phyloP scores from a whole-genome alignment of 2,888 invertebrate genomes.

The Acronicta aceris region DNA sequence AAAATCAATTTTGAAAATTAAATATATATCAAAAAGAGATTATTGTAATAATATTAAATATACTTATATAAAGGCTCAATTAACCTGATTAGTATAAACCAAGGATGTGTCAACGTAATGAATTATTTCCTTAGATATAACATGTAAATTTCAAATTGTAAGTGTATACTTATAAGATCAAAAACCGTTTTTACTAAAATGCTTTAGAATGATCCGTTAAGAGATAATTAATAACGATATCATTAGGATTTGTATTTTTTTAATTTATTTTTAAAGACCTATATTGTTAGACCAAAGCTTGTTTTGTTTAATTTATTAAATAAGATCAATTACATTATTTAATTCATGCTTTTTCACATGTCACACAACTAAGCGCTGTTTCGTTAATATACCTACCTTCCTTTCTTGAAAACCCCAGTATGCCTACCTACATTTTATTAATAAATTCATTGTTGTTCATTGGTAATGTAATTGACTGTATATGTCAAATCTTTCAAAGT shows the following conservation, averaged over 20 bases:
- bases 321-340: slow-evolving; percentile 31
- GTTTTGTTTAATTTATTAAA: slow-evolving; percentile 71
- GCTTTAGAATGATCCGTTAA: slow-evolving; percentile 44
- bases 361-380: too few species aligned
- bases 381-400: too few species aligned
- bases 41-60: slow-evolving; percentile 33
- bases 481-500: slow-evolving; percentile 2
- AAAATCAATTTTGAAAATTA: slow-evolving; percentile 24
- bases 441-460: slow-evolving; percentile 21
- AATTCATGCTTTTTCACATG: slow-evolving; percentile 15
- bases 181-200: slow-evolving; percentile 36
- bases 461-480: slow-evolving; percentile 38
- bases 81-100: slow-evolving; percentile 56
- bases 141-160: slow-evolving; percentile 55
- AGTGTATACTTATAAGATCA: slow-evolving; percentile 44
- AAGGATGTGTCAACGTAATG: slow-evolving; percentile 61
- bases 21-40: slow-evolving; percentile 36
- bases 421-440: background rate
- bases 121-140: slow-evolving; percentile 56
- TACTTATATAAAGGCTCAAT: slow-evolving; percentile 57
- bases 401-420: background rate
- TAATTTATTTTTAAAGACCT: slow-evolving; percentile 60
- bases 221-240: slow-evolving; percentile 41
- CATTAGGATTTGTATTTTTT: slow-evolving; percentile 58
- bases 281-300: slow-evolving; percentile 81